Evolutionary conservation across 2,888 invertebrate species (phyloP).

Genomic region (Clanis bilineata): DNA sequence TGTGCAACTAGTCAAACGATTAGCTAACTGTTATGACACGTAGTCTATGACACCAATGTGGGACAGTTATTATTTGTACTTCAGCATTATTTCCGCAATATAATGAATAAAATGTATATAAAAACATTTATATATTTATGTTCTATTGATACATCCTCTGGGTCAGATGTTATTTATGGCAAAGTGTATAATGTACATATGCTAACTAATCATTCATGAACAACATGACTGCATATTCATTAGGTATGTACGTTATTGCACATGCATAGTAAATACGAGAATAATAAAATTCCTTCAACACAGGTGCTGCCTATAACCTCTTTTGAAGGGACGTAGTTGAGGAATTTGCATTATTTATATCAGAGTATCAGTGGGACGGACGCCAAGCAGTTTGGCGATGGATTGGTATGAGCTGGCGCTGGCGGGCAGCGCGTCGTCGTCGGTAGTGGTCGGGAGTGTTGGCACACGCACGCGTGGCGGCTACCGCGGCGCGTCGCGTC

Average conservation of each 20-base stretch:
- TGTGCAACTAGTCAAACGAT: slow-evolving; percentile 12
- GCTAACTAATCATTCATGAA: background rate
- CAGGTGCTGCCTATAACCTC: slow-evolving; percentile 3
- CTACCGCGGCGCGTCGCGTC: slow-evolving; percentile 29
- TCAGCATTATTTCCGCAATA: background rate
- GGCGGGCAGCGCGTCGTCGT: background rate
- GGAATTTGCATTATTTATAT: slow-evolving; percentile 40
- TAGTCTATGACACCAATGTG: slow-evolving; percentile 1
- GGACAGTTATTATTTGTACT: background rate
- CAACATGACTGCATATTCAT: background rate
- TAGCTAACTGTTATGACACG: slow-evolving; percentile 7
- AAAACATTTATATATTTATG: background rate
- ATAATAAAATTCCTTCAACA: too few relatives aligned
- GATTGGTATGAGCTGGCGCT: slow-evolving; percentile 2
- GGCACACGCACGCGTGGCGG: slow-evolving; percentile 26
- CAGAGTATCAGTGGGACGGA: background rate
- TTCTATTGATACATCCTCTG: background rate
- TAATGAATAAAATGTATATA: background rate
- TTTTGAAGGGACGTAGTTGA: slow-evolving; percentile 27
- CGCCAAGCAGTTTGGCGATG: background rate
- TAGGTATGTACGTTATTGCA: background rate
- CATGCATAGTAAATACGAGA: background rate
- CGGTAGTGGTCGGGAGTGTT: slow-evolving; percentile 4
- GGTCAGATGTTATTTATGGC: background rate
- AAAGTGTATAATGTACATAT: background rate